These are phyloP conservation scores for Drosophila paulistorum DNA, from an alignment of 1,140 invertebrate species.

Conservation along the genomic window DNA sequence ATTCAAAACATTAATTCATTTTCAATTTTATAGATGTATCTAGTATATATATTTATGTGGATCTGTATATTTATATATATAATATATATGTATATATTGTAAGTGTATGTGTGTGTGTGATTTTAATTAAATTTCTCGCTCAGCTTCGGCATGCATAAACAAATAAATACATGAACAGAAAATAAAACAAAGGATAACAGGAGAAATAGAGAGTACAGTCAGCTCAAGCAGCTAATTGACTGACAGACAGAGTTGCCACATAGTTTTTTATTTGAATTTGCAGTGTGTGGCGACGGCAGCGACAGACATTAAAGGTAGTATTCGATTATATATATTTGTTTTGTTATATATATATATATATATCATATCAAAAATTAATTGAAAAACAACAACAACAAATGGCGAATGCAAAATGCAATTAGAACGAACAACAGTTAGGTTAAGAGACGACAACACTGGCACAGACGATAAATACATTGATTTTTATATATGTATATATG, in stretches of 20 bases:
- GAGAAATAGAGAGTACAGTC: constrained; percentile 38
- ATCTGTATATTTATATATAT: too few relatives aligned
- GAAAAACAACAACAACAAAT: constrained; percentile 76
- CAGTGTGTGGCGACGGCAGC: constrained; percentile 64
- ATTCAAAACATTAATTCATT: not conserved
- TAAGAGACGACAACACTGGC: constrained; percentile 71
- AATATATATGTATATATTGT: constrained; percentile 17
- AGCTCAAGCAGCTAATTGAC: constrained; percentile 35
- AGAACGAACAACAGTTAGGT: constrained; percentile 66
- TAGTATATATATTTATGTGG: not conserved
- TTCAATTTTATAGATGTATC: not conserved
- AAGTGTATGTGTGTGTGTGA: constrained; percentile 29
- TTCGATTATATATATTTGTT: constrained; percentile 28
- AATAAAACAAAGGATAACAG: constrained; percentile 13
- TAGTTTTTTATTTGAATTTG: constrained; percentile 22
- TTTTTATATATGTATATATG: not conserved
- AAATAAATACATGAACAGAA: constrained; percentile 1
- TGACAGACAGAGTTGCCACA: constrained; percentile 62
- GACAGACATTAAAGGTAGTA: constrained; percentile 56
- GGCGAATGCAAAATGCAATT: constrained; percentile 60
- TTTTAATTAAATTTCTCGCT: constrained; percentile 44
- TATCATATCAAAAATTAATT: constrained; percentile 29
- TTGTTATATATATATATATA: not conserved
- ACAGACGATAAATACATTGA: constrained; percentile 44
- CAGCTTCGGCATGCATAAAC: constrained; percentile 56